A percentile compares a stretch with the other conserved stretches of the same genome.
Evolutionary conservation across 1,140 invertebrate species (phyloP).

Genomic region (Nilaparvata lugens): DNA sequence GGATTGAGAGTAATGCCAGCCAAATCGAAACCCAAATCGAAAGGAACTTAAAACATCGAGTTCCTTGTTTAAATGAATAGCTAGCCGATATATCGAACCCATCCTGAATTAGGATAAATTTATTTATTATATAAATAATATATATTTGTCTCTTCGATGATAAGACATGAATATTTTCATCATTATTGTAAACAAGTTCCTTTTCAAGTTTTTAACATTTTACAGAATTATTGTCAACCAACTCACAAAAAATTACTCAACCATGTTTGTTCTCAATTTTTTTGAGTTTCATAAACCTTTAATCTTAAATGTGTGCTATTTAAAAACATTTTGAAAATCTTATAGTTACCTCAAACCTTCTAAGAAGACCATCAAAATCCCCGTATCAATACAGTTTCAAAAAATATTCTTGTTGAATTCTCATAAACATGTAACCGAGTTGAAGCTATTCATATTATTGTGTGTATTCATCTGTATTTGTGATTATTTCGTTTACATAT

Average conservation of each 20-base stretch:
- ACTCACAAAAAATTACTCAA: too few species aligned
- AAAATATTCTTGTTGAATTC: background rate
- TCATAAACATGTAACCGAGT: background rate
- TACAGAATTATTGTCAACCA: too few species aligned
- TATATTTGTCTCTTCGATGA: too few species aligned
- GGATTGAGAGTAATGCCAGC: background rate
- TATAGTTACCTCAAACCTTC: too few species aligned
- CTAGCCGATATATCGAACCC: constrained; percentile 10
- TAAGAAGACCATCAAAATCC: too few species aligned
- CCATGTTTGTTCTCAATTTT: too few species aligned
- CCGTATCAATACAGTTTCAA: background rate
- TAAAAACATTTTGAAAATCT: too few species aligned
- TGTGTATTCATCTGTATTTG: constrained; percentile 8
- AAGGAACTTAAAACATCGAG: background rate
- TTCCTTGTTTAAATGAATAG: background rate
- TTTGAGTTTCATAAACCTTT: background rate
- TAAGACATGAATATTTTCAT: constrained; percentile 2
- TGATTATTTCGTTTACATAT: background rate
- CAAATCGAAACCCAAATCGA: background rate
- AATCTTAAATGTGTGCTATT: too few species aligned
- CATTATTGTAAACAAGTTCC: constrained; percentile 20
- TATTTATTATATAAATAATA: background rate
- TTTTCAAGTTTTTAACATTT: constrained; percentile 1
- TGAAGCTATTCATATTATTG: constrained; percentile 3
- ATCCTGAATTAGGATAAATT: constrained; percentile 10